These are phyloP conservation scores for Drosophila simulans DNA, from an alignment of 1,140 invertebrate genomes.

Conservation along the genomic window DNA sequence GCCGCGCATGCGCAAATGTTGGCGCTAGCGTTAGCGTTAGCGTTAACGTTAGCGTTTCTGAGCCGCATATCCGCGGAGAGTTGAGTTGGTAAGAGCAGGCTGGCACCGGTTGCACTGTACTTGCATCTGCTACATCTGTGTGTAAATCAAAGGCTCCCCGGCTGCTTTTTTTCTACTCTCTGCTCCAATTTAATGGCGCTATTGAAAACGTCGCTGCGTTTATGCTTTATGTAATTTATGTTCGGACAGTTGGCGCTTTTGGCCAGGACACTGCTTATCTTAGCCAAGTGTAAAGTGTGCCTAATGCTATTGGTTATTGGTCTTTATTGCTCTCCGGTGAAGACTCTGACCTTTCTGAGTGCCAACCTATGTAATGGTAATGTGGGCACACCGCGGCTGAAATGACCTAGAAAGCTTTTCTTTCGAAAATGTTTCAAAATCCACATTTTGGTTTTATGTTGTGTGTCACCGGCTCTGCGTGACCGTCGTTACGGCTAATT, in stretches of 20 bases:
- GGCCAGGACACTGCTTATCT: conserved; percentile 62
- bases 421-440: conserved; percentile 67
- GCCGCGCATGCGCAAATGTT: conserved; percentile 29
- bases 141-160: conserved; percentile 68
- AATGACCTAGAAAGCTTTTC: conserved; percentile 78
- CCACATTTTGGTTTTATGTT: not conserved
- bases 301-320: conserved; percentile 52
- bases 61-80: conserved; percentile 7
- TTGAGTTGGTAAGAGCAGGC: not conserved
- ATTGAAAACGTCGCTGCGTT: conserved; percentile 56
- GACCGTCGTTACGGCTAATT: conserved; percentile 69
- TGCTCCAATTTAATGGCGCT: conserved; percentile 69
- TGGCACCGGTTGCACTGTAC: conserved; percentile 24
- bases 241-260: conserved; percentile 64
- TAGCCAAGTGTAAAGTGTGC: conserved; percentile 28
- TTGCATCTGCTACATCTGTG: conserved; percentile 38
- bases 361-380: conserved; percentile 38
- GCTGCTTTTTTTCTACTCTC: conserved; percentile 47
- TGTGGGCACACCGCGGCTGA: conserved; percentile 16
- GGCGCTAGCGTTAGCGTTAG: conserved; percentile 1
- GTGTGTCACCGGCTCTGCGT: conserved; percentile 50
- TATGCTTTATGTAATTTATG: conserved; percentile 62
- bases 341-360: conserved; percentile 61
- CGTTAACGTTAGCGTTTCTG: not conserved
- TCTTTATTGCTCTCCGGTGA: conserved; percentile 7